Percentiles rank a stretch among this genome's conserved stretches.
Evolutionary conservation across 2,797 vertebrate genomes (phyloP).

Genomic region (Lacerta bilineata): DNA sequence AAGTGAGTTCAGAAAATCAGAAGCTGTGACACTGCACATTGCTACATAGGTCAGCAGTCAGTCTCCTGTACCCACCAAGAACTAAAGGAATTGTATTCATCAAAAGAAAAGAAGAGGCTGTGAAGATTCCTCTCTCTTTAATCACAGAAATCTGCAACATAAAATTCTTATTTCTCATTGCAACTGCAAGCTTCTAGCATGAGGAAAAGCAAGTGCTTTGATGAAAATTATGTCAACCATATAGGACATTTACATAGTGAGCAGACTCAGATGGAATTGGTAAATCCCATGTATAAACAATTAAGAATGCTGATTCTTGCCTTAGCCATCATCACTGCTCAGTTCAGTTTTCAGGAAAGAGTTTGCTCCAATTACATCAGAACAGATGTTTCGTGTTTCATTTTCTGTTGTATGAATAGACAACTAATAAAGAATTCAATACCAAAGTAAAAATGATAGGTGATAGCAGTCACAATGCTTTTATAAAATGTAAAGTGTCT

Average conservation of each 20-base stretch:
- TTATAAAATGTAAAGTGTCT: neutral
- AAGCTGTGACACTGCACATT: neutral
- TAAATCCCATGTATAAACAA: neutral
- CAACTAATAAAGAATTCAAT: neutral
- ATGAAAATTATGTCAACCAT: neutral
- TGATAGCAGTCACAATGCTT: neutral
- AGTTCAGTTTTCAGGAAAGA: neutral
- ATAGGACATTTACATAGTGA: neutral
- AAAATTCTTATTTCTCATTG: neutral
- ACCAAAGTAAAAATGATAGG: neutral
- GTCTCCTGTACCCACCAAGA: neutral
- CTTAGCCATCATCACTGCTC: neutral
- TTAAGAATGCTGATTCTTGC: neutral
- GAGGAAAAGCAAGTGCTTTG: neutral
- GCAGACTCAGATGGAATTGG: neutral
- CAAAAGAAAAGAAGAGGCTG: neutral
- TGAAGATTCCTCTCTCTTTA: neutral
- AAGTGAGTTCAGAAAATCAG: neutral
- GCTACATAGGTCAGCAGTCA: neutral
- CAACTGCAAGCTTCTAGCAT: neutral
- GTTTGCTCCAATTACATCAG: neutral
- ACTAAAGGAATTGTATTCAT: slow-evolving; percentile 10
- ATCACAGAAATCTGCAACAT: neutral
- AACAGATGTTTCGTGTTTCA: neutral
- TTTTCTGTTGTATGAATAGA: neutral